Conservation (phyloP, 2,797 vertebrate species). For the Esox masquinongy region DNA sequence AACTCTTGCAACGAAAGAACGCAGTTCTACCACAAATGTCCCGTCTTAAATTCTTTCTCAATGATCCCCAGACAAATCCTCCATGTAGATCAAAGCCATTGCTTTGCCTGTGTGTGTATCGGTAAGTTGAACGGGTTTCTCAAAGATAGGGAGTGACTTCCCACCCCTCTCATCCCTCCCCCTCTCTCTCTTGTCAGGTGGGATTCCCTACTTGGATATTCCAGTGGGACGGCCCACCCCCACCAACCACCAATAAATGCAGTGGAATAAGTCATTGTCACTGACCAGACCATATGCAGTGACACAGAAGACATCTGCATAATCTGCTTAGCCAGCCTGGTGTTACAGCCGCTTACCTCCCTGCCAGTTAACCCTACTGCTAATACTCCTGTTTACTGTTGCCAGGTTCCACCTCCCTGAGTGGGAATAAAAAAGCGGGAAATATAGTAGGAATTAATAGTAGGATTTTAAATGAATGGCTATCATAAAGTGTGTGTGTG, state of each 20-base stretch:
- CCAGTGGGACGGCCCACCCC: constrained; percentile 52
- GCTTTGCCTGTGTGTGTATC: constrained; percentile 7
- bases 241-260: constrained; percentile 59
- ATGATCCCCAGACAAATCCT: constrained; percentile 17
- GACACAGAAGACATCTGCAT: constrained; percentile 69
- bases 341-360: constrained; percentile 57
- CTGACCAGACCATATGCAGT: constrained; percentile 58
- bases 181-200: constrained; percentile 29
- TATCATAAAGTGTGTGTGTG: neutral
- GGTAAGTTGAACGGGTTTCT: constrained; percentile 39
- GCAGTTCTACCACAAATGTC: constrained; percentile 11
- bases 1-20: neutral
- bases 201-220: constrained; percentile 67
- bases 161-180: constrained; percentile 28
- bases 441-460: neutral
- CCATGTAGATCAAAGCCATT: constrained; percentile 19
- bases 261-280: constrained; percentile 56
- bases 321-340: constrained; percentile 86
- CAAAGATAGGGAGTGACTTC: constrained; percentile 18
- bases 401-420: constrained; percentile 30
- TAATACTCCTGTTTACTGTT: constrained; percentile 67
- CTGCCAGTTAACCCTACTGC: constrained; percentile 52
- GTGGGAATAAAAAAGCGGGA: constrained; percentile 5
- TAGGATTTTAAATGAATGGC: neutral
- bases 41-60: constrained; percentile 20